Evolutionary conservation across 53 echinoderm and acorn worm species (phyloP).

Genomic region (Echinometra lucunter): DNA sequence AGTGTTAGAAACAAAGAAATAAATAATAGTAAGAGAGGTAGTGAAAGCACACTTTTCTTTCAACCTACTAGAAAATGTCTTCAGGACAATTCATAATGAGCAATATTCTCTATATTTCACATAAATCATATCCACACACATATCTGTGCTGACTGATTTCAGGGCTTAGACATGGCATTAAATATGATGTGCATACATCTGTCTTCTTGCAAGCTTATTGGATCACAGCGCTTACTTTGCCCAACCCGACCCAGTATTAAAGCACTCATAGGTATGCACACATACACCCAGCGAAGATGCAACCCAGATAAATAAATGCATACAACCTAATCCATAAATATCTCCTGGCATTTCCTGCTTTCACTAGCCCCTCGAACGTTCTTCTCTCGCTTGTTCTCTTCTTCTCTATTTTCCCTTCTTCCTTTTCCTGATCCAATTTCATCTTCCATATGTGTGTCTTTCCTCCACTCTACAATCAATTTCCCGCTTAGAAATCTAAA

Average conservation of each 20-base stretch:
- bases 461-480: background rate
- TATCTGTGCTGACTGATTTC: background rate
- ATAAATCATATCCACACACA: background rate
- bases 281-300: background rate
- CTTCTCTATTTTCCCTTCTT: background rate
- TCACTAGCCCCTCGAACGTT: background rate
- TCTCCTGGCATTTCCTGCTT: constrained; percentile 45
- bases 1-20: no score
- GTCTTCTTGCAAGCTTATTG: background rate
- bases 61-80: no score
- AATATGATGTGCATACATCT: constrained; percentile 1
- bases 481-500: no score
- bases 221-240: background rate
- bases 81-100: background rate
- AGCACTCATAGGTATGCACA: background rate
- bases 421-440: background rate
- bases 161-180: background rate
- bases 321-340: constrained; percentile 40
- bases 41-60: no score
- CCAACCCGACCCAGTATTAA: background rate
- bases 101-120: background rate
- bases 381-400: background rate
- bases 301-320: constrained; percentile 17
- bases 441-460: background rate
- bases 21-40: no score